A percentile compares a stretch with the other conserved stretches of the same genome.
phyloP scores from a whole-genome alignment of 2,888 invertebrate species.

The Anaspis maculata region DNA sequence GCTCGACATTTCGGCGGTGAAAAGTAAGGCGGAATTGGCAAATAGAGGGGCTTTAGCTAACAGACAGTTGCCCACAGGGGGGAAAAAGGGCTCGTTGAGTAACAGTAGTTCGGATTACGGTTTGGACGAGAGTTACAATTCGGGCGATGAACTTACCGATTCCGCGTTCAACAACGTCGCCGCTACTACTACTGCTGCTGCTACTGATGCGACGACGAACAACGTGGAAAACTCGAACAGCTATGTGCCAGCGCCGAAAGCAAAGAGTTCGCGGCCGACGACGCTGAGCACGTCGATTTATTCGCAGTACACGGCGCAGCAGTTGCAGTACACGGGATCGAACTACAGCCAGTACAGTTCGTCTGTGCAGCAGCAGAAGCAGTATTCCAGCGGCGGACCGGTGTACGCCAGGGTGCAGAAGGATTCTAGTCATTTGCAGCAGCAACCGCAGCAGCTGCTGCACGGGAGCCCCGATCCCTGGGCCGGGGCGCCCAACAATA shows the following conservation, averaged over 20 bases:
- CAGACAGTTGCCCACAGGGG: conserved; percentile 55
- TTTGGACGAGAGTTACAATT: conserved; percentile 64
- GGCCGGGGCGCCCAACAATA: conserved; percentile 28
- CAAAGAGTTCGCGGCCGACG: conserved; percentile 18
- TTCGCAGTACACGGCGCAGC: conserved; percentile 22
- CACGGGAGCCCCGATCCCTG: conserved; percentile 39
- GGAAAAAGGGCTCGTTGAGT: conserved; percentile 46
- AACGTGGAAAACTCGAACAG: too few species aligned
- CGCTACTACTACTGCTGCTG: conserved; percentile 38
- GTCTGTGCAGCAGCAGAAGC: background rate
- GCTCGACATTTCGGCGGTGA: conserved; percentile 78
- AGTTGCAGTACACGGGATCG: conserved; percentile 5
- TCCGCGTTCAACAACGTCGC: conserved; percentile 37
- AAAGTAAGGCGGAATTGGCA: conserved; percentile 79
- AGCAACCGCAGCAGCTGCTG: conserved; percentile 14
- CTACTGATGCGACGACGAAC: too few species aligned
- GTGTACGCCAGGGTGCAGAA: conserved; percentile 50
- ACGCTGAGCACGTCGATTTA: conserved; percentile 23
- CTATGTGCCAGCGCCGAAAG: conserved; percentile 10
- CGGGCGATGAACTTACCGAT: conserved; percentile 48
- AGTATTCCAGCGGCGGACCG: conserved; percentile 19
- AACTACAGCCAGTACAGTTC: background rate
- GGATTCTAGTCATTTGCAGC: conserved; percentile 35
- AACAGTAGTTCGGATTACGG: conserved; percentile 64
- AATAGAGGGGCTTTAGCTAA: conserved; percentile 68